Conservation (phyloP, 2,797 vertebrate genomes). For the Anas capensis region DNA sequence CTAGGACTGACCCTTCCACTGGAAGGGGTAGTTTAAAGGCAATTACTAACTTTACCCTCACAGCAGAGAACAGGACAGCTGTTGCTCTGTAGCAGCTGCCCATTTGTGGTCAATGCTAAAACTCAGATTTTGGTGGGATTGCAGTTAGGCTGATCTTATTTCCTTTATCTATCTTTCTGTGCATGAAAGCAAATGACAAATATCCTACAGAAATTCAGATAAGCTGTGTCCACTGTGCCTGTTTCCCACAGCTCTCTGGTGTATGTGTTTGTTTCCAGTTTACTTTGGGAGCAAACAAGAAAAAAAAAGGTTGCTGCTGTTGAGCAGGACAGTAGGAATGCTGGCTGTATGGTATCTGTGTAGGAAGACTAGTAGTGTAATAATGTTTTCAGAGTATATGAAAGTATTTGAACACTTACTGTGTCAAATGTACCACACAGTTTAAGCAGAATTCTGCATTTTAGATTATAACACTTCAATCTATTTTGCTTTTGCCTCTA, state of each 20-base stretch:
- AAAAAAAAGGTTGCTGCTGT: not conserved
- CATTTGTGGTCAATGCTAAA: not conserved
- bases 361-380: not conserved
- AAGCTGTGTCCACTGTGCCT: not conserved
- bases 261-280: not conserved
- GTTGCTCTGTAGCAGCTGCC: not conserved
- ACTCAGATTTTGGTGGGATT: not conserved
- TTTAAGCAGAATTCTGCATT: not conserved
- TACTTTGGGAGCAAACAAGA: not conserved
- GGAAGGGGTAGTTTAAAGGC: not conserved
- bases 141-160: not conserved
- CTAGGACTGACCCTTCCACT: not conserved
- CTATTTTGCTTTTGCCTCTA: not conserved
- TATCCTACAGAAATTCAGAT: not conserved
- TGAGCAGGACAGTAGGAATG: not conserved
- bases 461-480: not conserved
- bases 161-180: not conserved
- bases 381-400: not conserved
- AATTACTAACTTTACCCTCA: not conserved
- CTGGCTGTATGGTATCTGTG: not conserved
- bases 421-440: not conserved
- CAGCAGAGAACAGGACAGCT: not conserved
- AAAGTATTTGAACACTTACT: not conserved
- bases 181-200: not conserved
- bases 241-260: not conserved